Evolutionary conservation across 2,888 invertebrate species (phyloP).

Genomic region (Blera fallax): DNA sequence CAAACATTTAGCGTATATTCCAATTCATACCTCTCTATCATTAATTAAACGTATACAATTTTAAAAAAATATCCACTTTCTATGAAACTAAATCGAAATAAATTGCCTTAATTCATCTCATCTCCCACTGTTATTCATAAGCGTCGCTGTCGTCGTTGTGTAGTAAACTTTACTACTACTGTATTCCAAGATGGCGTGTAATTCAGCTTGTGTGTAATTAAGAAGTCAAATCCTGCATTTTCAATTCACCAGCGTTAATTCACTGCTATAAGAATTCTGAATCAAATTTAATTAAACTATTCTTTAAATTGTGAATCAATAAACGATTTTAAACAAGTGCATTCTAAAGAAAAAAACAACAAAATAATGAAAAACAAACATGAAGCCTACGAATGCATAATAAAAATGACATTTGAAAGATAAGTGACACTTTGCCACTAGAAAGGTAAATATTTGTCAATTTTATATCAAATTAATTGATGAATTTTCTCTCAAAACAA

Average conservation of each 20-base stretch:
- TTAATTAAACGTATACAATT: not conserved
- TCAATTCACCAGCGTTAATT: slow-evolving; percentile 38
- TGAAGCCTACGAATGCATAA: slow-evolving; percentile 55
- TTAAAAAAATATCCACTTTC: not conserved
- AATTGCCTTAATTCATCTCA: not conserved
- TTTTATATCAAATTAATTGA: slow-evolving; percentile 39
- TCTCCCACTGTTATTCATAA: not conserved
- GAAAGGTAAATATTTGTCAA: slow-evolving; percentile 78
- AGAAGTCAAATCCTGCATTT: slow-evolving; percentile 75
- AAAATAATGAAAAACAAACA: slow-evolving; percentile 48
- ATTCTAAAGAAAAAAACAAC: not conserved
- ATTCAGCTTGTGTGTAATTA: slow-evolving; percentile 75
- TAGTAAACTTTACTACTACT: slow-evolving; percentile 19
- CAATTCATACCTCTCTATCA: not conserved
- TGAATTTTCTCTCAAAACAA: slow-evolving; percentile 29
- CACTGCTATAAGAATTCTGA: not conserved
- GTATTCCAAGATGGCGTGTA: slow-evolving; percentile 74
- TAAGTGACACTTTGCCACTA: slow-evolving; percentile 78
- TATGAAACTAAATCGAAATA: not conserved
- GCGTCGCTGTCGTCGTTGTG: slow-evolving; percentile 36
- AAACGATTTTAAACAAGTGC: not conserved
- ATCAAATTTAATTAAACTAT: not conserved
- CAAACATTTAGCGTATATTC: not conserved
- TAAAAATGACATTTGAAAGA: slow-evolving; percentile 73
- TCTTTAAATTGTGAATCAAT: not conserved